Evolutionary conservation across 2,797 vertebrate genomes (phyloP).

Genomic region (Parauchenoglanis punctatus): DNA sequence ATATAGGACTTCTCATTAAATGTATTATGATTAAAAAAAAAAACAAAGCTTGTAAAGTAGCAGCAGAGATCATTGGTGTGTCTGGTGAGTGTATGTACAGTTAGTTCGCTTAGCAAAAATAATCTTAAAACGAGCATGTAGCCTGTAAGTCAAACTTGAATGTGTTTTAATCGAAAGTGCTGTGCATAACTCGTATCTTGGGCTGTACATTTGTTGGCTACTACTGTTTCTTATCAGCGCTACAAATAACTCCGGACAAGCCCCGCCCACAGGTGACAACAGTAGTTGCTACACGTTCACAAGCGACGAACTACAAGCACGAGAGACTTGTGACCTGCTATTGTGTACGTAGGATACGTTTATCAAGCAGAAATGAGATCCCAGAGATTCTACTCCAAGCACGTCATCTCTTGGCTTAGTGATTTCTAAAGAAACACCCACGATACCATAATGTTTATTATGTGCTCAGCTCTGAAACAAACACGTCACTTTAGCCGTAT

Average conservation of each 20-base stretch:
- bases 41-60: no score
- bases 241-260: neutral
- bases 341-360: no score
- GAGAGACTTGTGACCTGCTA: no score
- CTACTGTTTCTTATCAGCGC: no score
- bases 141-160: no score
- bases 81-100: neutral
- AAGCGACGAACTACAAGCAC: no score
- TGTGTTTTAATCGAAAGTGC: neutral
- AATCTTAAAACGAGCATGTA: neutral
- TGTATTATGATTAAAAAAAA: no score
- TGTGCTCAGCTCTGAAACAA: neutral
- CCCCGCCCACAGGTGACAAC: neutral
- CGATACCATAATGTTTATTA: neutral
- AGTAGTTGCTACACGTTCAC: no score
- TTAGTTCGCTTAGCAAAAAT: neutral
- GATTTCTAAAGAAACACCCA: neutral
- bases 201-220: neutral
- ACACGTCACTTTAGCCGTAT: neutral
- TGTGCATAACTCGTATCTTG: neutral
- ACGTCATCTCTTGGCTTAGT: no score
- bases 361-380: no score
- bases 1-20: no score
- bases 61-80: neutral
- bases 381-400: neutral